A percentile compares a stretch with the other conserved stretches of the same genome.
Evolutionary conservation across 2,888 invertebrate species (phyloP).

Genomic region (Hemaris fuciformis): DNA sequence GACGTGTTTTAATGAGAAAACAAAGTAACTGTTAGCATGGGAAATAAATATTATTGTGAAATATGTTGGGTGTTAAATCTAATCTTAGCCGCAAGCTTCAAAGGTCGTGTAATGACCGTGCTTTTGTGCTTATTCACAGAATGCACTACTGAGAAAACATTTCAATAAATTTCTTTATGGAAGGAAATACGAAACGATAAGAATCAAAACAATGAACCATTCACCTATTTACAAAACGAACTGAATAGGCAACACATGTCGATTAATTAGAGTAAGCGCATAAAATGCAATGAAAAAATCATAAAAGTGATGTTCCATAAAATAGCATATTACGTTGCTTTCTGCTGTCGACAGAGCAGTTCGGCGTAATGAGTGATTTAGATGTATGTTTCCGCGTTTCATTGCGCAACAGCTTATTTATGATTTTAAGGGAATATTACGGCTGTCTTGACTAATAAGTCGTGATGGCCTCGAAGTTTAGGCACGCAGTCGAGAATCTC

Average conservation of each 20-base stretch:
- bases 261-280: not conserved
- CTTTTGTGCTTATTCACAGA: not conserved
- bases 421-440: too few species aligned
- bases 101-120: conserved; percentile 4
- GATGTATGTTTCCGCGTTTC: not conserved
- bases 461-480: not conserved
- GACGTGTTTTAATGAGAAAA: conserved; percentile 11
- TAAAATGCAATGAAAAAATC: conserved; percentile 3
- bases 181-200: not conserved
- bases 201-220: not conserved
- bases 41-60: conserved; percentile 12
- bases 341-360: not conserved
- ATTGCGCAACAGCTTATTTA: not conserved
- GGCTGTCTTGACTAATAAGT: not conserved
- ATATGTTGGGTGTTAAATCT: conserved; percentile 11
- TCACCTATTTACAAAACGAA: not conserved
- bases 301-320: not conserved
- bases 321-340: not conserved
- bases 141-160: too few species aligned
- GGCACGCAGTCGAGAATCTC: too few species aligned
- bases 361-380: not conserved
- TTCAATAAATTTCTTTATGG: too few species aligned
- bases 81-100: conserved; percentile 11
- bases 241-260: not conserved
- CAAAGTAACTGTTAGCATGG: conserved; percentile 6